Conservation (phyloP, 2,113 vertebrate species). For the Aptenodytes forsteri region DNA sequence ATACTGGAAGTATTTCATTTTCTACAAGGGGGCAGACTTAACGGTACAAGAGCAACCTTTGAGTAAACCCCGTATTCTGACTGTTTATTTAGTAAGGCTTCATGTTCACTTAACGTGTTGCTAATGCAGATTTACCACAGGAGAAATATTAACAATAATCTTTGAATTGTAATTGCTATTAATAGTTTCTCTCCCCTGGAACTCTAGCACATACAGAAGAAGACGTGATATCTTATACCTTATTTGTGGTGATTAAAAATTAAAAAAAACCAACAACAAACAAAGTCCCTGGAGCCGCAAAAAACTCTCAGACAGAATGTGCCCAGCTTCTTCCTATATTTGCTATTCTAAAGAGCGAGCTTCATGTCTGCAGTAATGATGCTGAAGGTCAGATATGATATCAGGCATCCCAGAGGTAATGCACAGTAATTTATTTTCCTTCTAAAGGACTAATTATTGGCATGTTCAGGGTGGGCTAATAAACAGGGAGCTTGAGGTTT, state of each 20-base stretch:
- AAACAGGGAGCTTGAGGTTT: constrained; percentile 23
- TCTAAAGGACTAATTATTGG: constrained; percentile 69
- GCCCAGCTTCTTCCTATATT: background rate
- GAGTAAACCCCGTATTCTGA: background rate
- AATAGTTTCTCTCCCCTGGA: background rate
- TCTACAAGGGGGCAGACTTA: background rate
- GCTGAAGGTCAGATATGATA: constrained; percentile 70
- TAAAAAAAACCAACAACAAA: background rate
- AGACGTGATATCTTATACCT: background rate
- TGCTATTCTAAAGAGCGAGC: constrained; percentile 25
- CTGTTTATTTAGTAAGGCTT: background rate
- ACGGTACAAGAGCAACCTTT: background rate
- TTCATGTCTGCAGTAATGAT: constrained; percentile 58
- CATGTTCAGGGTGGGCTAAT: constrained; percentile 32
- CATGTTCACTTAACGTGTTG: background rate
- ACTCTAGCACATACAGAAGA: background rate
- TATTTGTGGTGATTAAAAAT: background rate
- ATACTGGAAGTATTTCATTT: background rate
- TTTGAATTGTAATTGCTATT: background rate
- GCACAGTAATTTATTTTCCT: constrained; percentile 64
- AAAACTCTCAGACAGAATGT: background rate
- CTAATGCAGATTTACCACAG: background rate
- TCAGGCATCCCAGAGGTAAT: constrained; percentile 54
- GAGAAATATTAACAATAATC: background rate
- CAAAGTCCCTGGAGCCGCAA: background rate